A percentile compares a stretch with the other conserved stretches of the same genome.
These are phyloP conservation scores for Poecilia velifera DNA, from an alignment of 2,797 vertebrate species.

Conservation along the genomic window DNA sequence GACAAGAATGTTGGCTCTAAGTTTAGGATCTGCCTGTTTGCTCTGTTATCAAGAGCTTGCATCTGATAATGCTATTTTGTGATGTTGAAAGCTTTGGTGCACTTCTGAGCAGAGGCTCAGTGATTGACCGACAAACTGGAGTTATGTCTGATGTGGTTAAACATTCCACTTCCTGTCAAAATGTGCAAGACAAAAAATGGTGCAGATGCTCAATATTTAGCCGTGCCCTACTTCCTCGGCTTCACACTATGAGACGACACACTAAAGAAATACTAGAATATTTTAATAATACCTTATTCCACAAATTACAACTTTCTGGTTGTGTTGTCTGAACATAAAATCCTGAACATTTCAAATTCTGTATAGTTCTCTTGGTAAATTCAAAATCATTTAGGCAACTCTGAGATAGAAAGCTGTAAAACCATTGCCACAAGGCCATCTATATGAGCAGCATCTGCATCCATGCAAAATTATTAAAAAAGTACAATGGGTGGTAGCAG, in stretches of 20 bases:
- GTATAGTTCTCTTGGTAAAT: background rate
- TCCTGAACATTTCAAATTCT: background rate
- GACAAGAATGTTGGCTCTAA: conserved; percentile 45
- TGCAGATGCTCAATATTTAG: background rate
- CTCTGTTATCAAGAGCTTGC: conserved; percentile 36
- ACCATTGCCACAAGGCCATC: background rate
- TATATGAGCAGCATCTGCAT: background rate
- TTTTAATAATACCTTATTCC: background rate
- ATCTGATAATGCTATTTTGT: conserved; percentile 49
- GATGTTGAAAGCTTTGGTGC: conserved; percentile 51
- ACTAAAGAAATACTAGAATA: background rate
- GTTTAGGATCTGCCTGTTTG: conserved; percentile 45
- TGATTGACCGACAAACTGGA: conserved; percentile 20
- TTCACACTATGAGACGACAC: background rate
- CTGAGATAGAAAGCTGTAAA: conserved; percentile 2
- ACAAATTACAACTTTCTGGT: background rate
- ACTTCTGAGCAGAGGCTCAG: conserved; percentile 6
- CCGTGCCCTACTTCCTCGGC: background rate
- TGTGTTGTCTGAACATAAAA: background rate
- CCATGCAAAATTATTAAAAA: background rate
- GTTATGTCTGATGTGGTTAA: conserved; percentile 9
- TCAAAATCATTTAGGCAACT: background rate
- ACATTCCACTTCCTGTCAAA: conserved; percentile 12
- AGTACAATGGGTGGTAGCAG: background rate
- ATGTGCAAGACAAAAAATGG: conserved; percentile 13